Conservation (phyloP, 2,113 vertebrate genomes). For the Cichladusa arquata region DNA sequence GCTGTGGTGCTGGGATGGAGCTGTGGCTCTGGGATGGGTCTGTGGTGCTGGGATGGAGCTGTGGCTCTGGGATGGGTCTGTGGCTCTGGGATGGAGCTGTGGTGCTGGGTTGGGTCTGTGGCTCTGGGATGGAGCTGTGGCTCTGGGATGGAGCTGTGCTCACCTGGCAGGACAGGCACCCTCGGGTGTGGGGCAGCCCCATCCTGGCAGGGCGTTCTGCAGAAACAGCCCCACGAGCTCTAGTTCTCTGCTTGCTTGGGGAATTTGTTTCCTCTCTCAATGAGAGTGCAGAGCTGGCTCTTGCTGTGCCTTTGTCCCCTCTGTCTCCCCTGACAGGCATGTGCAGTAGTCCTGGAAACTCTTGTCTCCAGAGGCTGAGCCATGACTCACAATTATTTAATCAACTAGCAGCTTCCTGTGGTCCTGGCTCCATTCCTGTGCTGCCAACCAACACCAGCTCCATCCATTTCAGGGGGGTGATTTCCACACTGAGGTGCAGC, state of each 20-base stretch:
- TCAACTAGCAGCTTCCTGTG: background rate
- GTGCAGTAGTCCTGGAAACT: constrained; percentile 28
- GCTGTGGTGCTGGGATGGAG: too few relatives aligned
- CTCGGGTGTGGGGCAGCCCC: accelerated
- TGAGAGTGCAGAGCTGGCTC: background rate
- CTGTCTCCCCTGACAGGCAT: background rate
- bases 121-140: too few relatives aligned
- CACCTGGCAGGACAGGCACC: accelerated
- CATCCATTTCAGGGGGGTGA: accelerated
- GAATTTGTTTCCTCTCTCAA: background rate
- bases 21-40: too few relatives aligned
- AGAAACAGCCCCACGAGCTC: accelerated
- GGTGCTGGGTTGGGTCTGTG: too few relatives aligned
- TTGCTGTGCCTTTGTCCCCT: background rate
- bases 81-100: too few relatives aligned
- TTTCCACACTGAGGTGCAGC: background rate
- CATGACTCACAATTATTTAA: constrained; percentile 20
- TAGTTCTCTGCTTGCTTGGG: background rate
- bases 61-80: too few relatives aligned
- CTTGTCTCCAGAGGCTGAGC: background rate
- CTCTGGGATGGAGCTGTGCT: background rate
- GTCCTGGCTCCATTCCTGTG: background rate
- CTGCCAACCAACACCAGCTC: background rate
- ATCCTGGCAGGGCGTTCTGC: background rate
- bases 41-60: too few relatives aligned